A percentile compares a stretch with the other conserved stretches of the same genome.
Conservation (phyloP, 2,888 invertebrate genomes). For the Listrodromus nycthemerus region DNA sequence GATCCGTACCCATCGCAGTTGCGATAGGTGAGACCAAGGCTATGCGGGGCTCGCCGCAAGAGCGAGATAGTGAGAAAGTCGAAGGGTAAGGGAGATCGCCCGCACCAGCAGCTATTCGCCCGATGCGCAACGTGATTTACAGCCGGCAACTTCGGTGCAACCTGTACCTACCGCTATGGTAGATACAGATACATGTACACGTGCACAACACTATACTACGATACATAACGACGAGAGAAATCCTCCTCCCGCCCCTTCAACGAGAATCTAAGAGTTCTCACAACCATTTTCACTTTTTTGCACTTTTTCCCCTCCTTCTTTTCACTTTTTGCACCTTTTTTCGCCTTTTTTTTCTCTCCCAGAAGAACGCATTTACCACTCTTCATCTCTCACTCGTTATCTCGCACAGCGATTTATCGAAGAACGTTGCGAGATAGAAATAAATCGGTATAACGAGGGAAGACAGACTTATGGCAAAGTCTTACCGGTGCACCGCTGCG, state of each 20-base stretch:
- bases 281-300: constrained; percentile 25
- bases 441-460: constrained; percentile 63
- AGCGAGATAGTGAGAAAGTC: constrained; percentile 46
- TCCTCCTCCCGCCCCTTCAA: constrained; percentile 4
- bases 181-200: constrained; percentile 18
- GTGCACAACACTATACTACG: background rate
- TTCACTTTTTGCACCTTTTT: background rate
- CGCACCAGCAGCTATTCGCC: constrained; percentile 38
- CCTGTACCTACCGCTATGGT: constrained; percentile 2
- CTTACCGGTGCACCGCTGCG: constrained; percentile 17
- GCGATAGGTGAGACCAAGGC: constrained; percentile 55
- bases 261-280: constrained; percentile 54
- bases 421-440: constrained; percentile 56
- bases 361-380: constrained; percentile 46
- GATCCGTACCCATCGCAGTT: constrained; percentile 44
- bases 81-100: constrained; percentile 42
- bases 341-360: background rate
- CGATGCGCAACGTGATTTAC: constrained; percentile 63
- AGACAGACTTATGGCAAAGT: constrained; percentile 54
- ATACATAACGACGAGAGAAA: constrained; percentile 23
- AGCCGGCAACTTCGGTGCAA: constrained; percentile 48
- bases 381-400: constrained; percentile 30
- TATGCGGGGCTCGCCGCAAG: constrained; percentile 3
- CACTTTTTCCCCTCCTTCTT: background rate
- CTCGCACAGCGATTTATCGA: constrained; percentile 42